A percentile compares a stretch with the other conserved stretches of the same genome.
phyloP scores from a whole-genome alignment of 2,888 invertebrate genomes.

The Plusia festucae region DNA sequence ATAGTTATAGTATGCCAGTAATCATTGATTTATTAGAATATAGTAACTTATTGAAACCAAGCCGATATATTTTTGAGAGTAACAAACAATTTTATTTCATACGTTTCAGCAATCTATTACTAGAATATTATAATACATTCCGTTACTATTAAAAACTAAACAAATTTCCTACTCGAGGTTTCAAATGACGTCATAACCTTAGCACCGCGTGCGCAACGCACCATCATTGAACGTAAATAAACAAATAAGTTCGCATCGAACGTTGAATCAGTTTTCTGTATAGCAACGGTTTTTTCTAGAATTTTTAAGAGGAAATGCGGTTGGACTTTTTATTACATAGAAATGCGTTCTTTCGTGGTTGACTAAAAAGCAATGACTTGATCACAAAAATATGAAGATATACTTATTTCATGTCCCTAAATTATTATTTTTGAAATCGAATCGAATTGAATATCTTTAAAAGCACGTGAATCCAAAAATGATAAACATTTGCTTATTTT shows the following conservation, averaged over 20 bases:
- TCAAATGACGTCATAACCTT: constrained; percentile 58
- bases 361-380: no score
- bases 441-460: no score
- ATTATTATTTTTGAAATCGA: no score
- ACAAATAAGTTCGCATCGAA: constrained; percentile 64
- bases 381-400: no score
- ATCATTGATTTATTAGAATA: neutral
- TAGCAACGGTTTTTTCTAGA: constrained; percentile 39
- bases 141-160: constrained; percentile 11
- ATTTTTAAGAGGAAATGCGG: no score
- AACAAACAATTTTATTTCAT: no score
- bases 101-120: no score
- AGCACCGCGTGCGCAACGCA: constrained; percentile 67
- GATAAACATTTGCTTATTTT: no score
- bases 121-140: neutral
- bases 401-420: no score
- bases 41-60: neutral
- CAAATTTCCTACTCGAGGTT: constrained; percentile 42
- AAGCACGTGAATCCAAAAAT: no score
- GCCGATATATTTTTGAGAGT: neutral
- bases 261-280: constrained; percentile 18
- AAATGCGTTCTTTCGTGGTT: no score
- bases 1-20: neutral
- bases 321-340: no score
- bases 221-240: constrained; percentile 74